Base-by-base conservation (phyloP, 2,888 invertebrate genomes). In the Tiphia femorata region DNA sequence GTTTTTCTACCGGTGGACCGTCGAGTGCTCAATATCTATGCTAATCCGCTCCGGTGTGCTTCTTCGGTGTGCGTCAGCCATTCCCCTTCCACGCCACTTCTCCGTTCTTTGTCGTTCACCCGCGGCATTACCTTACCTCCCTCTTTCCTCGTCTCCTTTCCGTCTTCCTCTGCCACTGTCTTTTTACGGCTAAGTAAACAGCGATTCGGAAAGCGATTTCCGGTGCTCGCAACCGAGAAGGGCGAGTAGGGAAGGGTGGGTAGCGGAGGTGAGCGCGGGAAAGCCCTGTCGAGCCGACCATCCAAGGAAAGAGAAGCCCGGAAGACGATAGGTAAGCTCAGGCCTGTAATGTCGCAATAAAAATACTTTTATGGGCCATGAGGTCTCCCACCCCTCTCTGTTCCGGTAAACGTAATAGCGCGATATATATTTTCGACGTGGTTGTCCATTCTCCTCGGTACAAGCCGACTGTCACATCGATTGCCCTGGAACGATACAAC, bases 1-100 rank as follows among this genome's bases (percentile, higher is more conserved):
- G 64, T 73, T 71, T 72, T 71, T 75, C 58, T 67, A 62, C 59
- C 50, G 58, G 55, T 35, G 60, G 58, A 58, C 59, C 55, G 56
- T 59, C 63, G 58, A 58, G 67, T 59, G 59, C 62, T 68, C 73
- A 75, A 74, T 75, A 74, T 74, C 72, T 75, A 74, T 74, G 74
- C 71, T 74, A 74, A 74, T 74, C 70, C 68, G 44, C 41, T 50
- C 65, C 54, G 49, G 50, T 58, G n/a, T n/a, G 56, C 58, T 64
- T 72, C 65, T 67, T 72, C 58, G 48, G 8, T 30, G 12, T 19
- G 17, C 60, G 43, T 44, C 43, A 44, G 48, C 35, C 23, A n/a
- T n/a, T 50, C 21, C 46, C 44, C 37, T 48, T 57, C 46, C 8
- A 21, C 20, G 16, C 12, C 51, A 16, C 43, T 29, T 59, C 49